Evolutionary conservation across 2,113 vertebrate genomes (phyloP).

Genomic region (Atlantisia rogersi): DNA sequence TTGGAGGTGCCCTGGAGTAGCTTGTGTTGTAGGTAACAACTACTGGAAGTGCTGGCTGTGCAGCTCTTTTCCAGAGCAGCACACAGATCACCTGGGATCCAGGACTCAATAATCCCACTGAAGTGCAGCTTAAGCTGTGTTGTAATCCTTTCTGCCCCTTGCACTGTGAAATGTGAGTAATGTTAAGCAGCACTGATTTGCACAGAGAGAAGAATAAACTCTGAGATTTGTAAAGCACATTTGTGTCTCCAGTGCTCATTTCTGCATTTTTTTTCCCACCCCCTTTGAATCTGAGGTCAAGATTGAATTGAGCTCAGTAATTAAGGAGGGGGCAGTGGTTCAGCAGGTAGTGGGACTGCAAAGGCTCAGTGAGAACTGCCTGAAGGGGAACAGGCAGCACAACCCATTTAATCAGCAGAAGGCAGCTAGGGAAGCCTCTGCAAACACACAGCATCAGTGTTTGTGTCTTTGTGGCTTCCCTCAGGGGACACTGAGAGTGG

Average conservation of each 20-base stretch:
- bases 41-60: not conserved
- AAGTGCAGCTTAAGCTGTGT: not conserved
- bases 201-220: constrained; percentile 51
- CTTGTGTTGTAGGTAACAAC: not conserved
- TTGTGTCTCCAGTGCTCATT: not conserved
- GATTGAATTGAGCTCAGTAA: not conserved
- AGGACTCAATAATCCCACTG: not conserved
- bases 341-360: not conserved
- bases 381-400: not conserved
- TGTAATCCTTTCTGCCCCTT: not conserved
- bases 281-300: not conserved
- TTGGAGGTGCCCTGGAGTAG: not conserved
- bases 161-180: constrained; percentile 39
- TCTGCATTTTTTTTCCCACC: not conserved
- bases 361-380: not conserved
- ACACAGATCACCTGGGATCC: not conserved
- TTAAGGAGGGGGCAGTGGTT: not conserved
- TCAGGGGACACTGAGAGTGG: not conserved
- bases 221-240: constrained; percentile 20
- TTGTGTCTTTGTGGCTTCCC: not conserved
- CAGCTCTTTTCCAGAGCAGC: not conserved
- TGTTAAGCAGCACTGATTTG: not conserved
- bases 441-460: not conserved
- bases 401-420: not conserved
- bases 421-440: not conserved